Percentiles rank a stretch among this genome's conserved stretches.
Evolutionary conservation across 2,888 invertebrate species (phyloP).

Genomic region (Andrena flavipes): DNA sequence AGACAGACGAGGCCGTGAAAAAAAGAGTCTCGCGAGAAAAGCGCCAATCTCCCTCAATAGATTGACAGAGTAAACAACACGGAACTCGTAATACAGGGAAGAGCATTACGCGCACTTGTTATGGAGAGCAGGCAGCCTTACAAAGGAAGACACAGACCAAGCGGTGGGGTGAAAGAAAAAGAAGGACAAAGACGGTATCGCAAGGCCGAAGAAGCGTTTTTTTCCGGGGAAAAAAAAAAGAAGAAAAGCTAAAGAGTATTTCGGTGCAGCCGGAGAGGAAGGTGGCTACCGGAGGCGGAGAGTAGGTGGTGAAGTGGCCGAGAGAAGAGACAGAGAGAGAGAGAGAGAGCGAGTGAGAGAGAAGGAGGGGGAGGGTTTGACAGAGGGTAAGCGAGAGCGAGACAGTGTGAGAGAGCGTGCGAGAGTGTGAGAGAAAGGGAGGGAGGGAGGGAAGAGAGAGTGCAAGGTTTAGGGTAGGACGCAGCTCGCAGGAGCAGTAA

Average conservation of each 20-base stretch:
- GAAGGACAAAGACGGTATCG: constrained; percentile 7
- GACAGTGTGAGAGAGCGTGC: no score
- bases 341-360: constrained; percentile 52
- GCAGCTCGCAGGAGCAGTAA: constrained; percentile 83
- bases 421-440: no score
- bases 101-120: no score
- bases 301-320: constrained; percentile 40
- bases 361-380: no score
- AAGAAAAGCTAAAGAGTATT: not conserved
- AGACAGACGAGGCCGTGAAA: not conserved
- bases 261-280: constrained; percentile 1
- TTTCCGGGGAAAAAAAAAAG: not conserved
- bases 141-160: no score
- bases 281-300: constrained; percentile 33
- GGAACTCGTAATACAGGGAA: no score
- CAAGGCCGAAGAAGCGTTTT: constrained; percentile 35
- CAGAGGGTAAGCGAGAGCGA: no score
- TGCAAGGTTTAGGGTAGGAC: constrained; percentile 65
- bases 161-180: not conserved
- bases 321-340: constrained; percentile 51
- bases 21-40: no score
- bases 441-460: constrained; percentile 41
- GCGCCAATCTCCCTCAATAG: no score
- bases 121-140: no score
- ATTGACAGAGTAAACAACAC: no score